Evolutionary conservation across 1,140 invertebrate species (phyloP), one percentile per base, ranked within the genome.

Genomic region (Geopemphigus sp.): DNA sequence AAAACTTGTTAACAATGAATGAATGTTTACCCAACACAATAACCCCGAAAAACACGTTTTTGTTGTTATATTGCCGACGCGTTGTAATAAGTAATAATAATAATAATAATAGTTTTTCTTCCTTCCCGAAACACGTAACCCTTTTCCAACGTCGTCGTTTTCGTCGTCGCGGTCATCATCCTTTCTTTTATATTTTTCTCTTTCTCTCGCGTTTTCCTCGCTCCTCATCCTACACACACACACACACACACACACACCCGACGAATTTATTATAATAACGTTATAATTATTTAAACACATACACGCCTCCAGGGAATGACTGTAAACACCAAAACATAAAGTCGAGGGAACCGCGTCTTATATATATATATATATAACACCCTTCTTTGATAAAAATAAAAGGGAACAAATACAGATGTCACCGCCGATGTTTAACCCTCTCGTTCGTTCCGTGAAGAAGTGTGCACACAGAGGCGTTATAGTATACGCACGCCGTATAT

Each of bases 41-140:
- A 78, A 78, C 74, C 74, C 57, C 45, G 24, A 78, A 73, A 63
- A 39, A 78, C 74, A 78, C 39, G 74, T 78, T 78, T 63, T 78
- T 63, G 32, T 61, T 76, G 74, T 78, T 78, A 61, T 78, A 61
- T 50, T 63, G 57, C 24, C 29, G 39, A 22, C 11, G 11, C 50
- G 29, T 54, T 8, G 50, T 53, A 26, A 70, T 53, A 70, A 39
- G 24, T 26, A 68, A 57, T 57, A 57, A 54, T 57, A 57, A 57
- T 57, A 57, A 68, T 47, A 57, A 59, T 61, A 76, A 78, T 45
- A 22, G 45, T 61, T 45, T 59, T 59, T 63, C 57, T 63, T 61
- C 17, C 22, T 45, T 10, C 10, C 8, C 14, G 6, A 78, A 26
- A 39, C 32, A 39, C 26, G 15, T 22, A 78, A 78, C 74, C 74